A percentile compares a stretch with the other conserved stretches of the same genome.
Conservation (phyloP, 2,888 invertebrate species). For the Slavum lentiscoides region DNA sequence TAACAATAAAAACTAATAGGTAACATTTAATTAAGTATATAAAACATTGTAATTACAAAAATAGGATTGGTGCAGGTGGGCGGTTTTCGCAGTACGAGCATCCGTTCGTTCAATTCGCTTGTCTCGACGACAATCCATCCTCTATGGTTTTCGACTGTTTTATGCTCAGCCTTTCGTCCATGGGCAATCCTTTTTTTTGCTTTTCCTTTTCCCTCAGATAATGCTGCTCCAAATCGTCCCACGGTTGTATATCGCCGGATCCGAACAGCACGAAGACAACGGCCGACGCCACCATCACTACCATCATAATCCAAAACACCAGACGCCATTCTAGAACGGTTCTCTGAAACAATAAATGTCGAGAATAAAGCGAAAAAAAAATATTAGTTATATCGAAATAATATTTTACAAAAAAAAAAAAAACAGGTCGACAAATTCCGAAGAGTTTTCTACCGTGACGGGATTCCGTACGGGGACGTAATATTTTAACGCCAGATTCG, state of each 20-base stretch:
- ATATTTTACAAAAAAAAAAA: too few relatives aligned
- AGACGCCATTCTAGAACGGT: constrained; percentile 71
- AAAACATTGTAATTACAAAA: not conserved
- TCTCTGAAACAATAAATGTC: constrained; percentile 55
- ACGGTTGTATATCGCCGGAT: constrained; percentile 74
- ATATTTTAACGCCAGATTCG: too few relatives aligned
- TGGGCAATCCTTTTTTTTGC: constrained; percentile 14
- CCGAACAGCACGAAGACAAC: constrained; percentile 72
- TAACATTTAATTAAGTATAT: not conserved
- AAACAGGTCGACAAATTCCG: too few relatives aligned
- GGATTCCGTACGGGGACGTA: too few relatives aligned
- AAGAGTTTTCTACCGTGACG: too few relatives aligned
- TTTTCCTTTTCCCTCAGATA: constrained; percentile 28
- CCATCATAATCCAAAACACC: constrained; percentile 80
- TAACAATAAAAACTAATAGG: not conserved
- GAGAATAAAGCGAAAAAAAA: not conserved
- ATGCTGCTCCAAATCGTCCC: constrained; percentile 68
- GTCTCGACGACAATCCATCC: not conserved
- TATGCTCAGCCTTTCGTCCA: constrained; percentile 49
- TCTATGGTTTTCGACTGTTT: constrained; percentile 24
- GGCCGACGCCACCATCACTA: constrained; percentile 70
- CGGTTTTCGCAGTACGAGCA: not conserved
- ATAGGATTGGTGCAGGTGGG: not conserved
- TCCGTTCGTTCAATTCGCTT: not conserved
- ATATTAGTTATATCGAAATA: too few relatives aligned